phyloP scores from a whole-genome alignment of 2,797 vertebrate genomes.

The Poeciliopsis turneri region DNA sequence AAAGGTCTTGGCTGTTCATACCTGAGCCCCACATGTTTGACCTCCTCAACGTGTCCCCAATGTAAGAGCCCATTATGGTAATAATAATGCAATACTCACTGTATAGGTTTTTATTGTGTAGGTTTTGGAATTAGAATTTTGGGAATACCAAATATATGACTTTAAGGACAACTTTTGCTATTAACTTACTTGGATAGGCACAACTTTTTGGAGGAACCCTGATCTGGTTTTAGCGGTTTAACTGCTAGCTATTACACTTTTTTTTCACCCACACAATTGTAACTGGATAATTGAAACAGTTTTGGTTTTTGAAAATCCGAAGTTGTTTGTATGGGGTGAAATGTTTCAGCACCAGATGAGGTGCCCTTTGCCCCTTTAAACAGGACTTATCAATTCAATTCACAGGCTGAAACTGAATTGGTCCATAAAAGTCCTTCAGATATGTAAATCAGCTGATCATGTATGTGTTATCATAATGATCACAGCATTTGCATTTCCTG shows the following conservation, averaged over 20 bases:
- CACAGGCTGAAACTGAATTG: background rate
- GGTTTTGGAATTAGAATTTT: background rate
- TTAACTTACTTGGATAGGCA: background rate
- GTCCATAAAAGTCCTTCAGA: background rate
- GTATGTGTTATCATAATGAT: background rate
- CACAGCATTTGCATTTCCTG: background rate
- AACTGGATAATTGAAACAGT: background rate
- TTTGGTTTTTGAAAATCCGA: background rate
- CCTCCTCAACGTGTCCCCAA: background rate
- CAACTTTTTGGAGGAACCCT: background rate
- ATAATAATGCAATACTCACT: too few relatives aligned
- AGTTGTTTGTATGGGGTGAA: background rate
- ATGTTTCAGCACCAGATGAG: background rate
- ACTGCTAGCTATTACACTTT: background rate
- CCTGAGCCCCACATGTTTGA: background rate
- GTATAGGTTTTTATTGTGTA: too few relatives aligned
- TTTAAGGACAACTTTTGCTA: background rate
- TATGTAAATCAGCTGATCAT: background rate
- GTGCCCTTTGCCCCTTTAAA: background rate
- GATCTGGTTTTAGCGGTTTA: background rate
- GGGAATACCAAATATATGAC: background rate
- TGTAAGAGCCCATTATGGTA: background rate
- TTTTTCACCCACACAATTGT: background rate
- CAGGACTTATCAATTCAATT: background rate
- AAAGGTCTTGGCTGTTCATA: background rate